phyloP scores from a whole-genome alignment of 2,888 invertebrate genomes.

The Drosophila greeni region DNA sequence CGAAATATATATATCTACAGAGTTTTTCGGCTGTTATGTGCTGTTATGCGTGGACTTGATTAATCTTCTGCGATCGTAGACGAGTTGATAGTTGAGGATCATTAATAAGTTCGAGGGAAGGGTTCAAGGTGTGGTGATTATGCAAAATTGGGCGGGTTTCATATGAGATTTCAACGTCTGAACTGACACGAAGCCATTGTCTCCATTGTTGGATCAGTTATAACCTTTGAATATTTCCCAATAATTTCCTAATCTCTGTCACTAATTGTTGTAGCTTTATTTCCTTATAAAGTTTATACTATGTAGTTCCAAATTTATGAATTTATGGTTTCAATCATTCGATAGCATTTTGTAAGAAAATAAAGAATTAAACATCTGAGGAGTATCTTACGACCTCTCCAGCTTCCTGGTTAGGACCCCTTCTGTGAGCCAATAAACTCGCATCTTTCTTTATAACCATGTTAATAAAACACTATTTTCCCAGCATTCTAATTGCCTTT shows the following conservation, averaged over 20 bases:
- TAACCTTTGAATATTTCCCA: slow-evolving; percentile 3
- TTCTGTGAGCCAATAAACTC: slow-evolving; percentile 1
- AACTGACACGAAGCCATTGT: slow-evolving; percentile 14
- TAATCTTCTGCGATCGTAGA: slow-evolving; percentile 37
- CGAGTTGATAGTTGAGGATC: slow-evolving; percentile 37
- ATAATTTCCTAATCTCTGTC: background rate
- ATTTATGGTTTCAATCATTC: background rate
- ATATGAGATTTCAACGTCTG: slow-evolving; percentile 9
- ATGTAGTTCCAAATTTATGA: background rate
- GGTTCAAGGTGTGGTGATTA: slow-evolving; percentile 38
- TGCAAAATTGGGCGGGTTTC: slow-evolving; percentile 22
- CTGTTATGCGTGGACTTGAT: slow-evolving; percentile 33
- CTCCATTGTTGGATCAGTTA: background rate
- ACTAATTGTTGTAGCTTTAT: background rate
- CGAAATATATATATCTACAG: slow-evolving; percentile 10
- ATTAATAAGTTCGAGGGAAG: slow-evolving; percentile 25
- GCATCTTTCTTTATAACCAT: slow-evolving; percentile 10
- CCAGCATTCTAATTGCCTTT: slow-evolving; percentile 42
- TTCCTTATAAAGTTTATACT: background rate
- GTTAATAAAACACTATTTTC: slow-evolving; percentile 16
- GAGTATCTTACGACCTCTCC: background rate
- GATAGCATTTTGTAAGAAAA: background rate
- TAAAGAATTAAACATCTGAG: background rate
- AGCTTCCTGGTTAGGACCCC: background rate
- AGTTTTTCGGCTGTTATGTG: slow-evolving; percentile 11